Conservation (phyloP, 1,140 invertebrate genomes). For the Formica exsecta region DNA sequence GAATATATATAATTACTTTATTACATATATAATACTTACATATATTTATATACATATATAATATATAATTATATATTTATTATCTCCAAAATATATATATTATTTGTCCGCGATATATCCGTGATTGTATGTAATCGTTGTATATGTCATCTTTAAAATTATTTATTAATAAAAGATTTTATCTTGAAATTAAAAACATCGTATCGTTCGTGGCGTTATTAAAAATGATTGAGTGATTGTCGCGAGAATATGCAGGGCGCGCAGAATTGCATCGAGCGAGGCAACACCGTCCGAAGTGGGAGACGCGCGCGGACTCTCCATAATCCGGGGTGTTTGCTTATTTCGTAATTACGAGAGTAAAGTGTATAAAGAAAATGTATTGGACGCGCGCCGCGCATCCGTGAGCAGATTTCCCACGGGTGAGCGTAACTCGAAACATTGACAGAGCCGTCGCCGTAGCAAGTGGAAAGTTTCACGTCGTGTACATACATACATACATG, state of each 20-base stretch:
- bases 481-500: too few species aligned
- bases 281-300: constrained; percentile 12
- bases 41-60: background rate
- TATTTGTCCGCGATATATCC: background rate
- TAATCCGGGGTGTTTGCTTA: constrained; percentile 59
- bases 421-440: constrained; percentile 59
- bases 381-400: constrained; percentile 56
- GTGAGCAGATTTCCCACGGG: constrained; percentile 61
- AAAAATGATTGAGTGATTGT: constrained; percentile 25
- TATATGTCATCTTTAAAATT: background rate
- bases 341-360: constrained; percentile 64
- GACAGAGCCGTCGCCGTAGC: constrained; percentile 38
- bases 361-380: constrained; percentile 63
- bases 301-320: constrained; percentile 5
- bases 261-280: constrained; percentile 33
- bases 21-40: background rate
- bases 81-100: background rate
- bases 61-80: background rate
- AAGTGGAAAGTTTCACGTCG: constrained; percentile 17
- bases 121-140: background rate
- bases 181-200: constrained; percentile 19
- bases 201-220: background rate
- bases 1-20: background rate
- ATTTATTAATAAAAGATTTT: background rate
- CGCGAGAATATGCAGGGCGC: constrained; percentile 11